These are phyloP conservation scores for Cydia amplana DNA, from an alignment of 1,140 invertebrate genomes.

Conservation along the genomic window DNA sequence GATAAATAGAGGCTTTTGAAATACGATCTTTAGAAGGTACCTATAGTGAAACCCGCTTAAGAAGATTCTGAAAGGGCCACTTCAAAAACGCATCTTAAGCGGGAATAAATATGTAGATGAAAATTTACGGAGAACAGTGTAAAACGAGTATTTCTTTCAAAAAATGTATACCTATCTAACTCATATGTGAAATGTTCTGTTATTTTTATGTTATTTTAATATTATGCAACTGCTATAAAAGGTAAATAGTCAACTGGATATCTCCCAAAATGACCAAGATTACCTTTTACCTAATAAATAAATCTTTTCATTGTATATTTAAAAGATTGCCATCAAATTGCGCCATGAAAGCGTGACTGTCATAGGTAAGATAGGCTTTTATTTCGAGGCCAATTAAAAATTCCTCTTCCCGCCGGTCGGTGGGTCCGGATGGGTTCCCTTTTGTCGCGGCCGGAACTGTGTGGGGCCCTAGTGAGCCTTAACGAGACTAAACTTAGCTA, in stretches of 20 bases:
- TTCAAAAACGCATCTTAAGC: no score
- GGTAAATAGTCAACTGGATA: background rate
- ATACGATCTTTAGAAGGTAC: no score
- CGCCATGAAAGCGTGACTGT: slow-evolving; percentile 40
- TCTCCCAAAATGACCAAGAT: background rate
- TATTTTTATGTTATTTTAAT: no score
- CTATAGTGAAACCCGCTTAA: no score
- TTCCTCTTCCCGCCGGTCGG: slow-evolving; percentile 58
- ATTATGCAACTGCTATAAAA: background rate
- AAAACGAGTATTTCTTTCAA: no score
- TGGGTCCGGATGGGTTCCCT: slow-evolving; percentile 47
- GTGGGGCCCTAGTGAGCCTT: slow-evolving; percentile 55
- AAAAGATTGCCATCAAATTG: slow-evolving; percentile 35
- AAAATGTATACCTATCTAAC: no score
- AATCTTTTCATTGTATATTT: background rate
- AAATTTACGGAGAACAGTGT: no score
- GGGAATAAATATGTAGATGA: no score
- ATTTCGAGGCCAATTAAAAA: slow-evolving; percentile 74
- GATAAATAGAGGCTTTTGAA: no score
- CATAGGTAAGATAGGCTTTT: slow-evolving; percentile 58
- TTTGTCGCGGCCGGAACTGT: slow-evolving; percentile 60
- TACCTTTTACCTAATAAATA: background rate
- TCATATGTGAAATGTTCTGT: no score
- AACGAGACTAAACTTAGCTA: slow-evolving; percentile 46
- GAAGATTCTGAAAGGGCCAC: no score